Percentiles rank a stretch among this genome's conserved stretches.
Conservation (phyloP, 2,113 vertebrate species). For the Oryzias curvinotus region DNA sequence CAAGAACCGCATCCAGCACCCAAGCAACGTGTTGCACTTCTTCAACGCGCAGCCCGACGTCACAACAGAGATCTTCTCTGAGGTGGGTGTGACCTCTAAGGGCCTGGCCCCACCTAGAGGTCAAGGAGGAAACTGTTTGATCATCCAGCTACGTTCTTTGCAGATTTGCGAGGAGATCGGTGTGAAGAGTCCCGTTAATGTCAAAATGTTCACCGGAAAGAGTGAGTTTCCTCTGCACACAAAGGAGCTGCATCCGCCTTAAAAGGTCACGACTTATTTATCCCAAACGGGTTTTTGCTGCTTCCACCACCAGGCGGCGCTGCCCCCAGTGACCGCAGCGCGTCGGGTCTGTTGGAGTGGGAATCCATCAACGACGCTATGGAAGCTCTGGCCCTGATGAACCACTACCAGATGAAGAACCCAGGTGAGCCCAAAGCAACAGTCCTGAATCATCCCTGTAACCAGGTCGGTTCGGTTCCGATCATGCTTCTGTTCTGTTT, state of each 20-base stretch:
- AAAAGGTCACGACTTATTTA: neutral
- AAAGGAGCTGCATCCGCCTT: neutral
- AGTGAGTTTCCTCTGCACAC: conserved; percentile 75
- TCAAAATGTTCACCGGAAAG: conserved; percentile 94
- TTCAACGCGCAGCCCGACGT: conserved; percentile 93
- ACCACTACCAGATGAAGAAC: conserved; percentile 96
- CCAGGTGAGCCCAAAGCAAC: conserved; percentile 77
- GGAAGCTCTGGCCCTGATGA: conserved; percentile 87
- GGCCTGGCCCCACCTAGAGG: too few relatives aligned
- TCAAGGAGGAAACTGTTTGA: neutral
- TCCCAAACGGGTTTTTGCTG: too few relatives aligned
- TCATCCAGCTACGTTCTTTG: neutral
- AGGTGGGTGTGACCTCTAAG: conserved; percentile 70
- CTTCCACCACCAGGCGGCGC: conserved; percentile 54
- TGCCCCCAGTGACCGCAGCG: conserved; percentile 86
- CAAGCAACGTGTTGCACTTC: conserved; percentile 93
- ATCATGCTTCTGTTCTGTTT: neutral
- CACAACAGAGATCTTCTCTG: conserved; percentile 84
- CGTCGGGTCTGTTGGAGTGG: conserved; percentile 93
- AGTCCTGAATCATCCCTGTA: neutral
- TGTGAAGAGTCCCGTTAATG: conserved; percentile 84
- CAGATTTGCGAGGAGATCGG: conserved; percentile 90
- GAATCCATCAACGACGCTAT: conserved; percentile 91
- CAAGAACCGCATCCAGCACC: conserved; percentile 96
- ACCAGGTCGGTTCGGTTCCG: too few relatives aligned